Evolutionary conservation across 2,797 vertebrate species (phyloP).

Genomic region (Streptopelia turtur): DNA sequence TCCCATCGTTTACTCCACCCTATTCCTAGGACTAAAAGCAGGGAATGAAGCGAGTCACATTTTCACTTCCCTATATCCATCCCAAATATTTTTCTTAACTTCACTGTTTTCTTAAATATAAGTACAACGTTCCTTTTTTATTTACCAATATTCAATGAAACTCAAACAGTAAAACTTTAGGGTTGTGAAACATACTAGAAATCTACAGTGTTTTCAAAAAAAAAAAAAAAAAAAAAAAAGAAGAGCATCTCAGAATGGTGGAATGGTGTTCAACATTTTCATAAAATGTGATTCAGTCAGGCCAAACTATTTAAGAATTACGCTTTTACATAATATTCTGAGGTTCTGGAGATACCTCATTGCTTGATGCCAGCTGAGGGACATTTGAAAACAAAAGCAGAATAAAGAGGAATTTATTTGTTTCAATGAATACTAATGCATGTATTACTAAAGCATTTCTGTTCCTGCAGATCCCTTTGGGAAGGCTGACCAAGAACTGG

Average conservation of each 20-base stretch:
- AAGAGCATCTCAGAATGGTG: not conserved
- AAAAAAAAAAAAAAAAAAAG: no score
- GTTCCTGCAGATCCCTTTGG: not conserved
- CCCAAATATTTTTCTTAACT: not conserved
- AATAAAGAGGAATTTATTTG: not conserved
- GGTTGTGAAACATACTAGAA: not conserved
- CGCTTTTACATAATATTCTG: not conserved
- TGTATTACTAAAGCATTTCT: not conserved
- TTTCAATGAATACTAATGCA: not conserved
- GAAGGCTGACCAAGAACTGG: not conserved
- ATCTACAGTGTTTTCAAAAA: not conserved
- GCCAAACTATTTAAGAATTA: not conserved
- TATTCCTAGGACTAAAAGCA: not conserved
- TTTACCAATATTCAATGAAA: not conserved
- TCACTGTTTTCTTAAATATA: not conserved
- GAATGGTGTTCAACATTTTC: not conserved
- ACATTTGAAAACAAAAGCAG: not conserved
- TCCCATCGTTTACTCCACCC: not conserved
- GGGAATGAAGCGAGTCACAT: not conserved
- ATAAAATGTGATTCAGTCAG: not conserved
- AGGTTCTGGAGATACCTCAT: not conserved
- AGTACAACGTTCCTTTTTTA: not conserved
- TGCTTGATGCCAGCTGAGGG: not conserved
- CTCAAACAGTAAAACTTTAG: not conserved
- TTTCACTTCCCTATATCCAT: no score